A percentile compares a stretch with the other conserved stretches of the same genome.
Conservation (phyloP, 2,888 invertebrate genomes). For the Hoplodrina blanda region DNA sequence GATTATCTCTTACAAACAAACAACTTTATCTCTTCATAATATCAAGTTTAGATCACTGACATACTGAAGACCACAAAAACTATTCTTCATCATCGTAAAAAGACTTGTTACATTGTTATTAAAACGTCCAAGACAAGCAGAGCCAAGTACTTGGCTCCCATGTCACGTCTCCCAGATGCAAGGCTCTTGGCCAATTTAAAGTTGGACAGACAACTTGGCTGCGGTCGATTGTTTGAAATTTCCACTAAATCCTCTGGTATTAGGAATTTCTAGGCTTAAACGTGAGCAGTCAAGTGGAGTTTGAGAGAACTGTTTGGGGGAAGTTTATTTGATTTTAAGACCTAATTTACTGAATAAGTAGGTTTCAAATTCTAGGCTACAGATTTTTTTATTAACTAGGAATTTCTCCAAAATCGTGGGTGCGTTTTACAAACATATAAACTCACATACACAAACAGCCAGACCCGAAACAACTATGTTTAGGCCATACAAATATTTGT, state of each 20-base stretch:
- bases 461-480: too few species aligned
- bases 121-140: slow-evolving; percentile 21
- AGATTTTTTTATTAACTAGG: too few species aligned
- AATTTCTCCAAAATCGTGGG: too few species aligned
- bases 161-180: slow-evolving; percentile 59
- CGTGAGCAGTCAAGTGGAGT: slow-evolving; percentile 12
- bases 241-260: slow-evolving; percentile 34
- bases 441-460: too few species aligned
- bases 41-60: too few species aligned
- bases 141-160: slow-evolving; percentile 37
- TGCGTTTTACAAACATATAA: too few species aligned
- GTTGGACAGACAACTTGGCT: slow-evolving; percentile 64
- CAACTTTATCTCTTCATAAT: background rate
- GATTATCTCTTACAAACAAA: background rate
- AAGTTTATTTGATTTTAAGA: background rate
- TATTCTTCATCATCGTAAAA: background rate
- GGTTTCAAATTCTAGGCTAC: too few species aligned
- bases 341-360: background rate
- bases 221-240: slow-evolving; percentile 53
- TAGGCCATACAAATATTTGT: background rate
- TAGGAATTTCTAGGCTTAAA: slow-evolving; percentile 35
- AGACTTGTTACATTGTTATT: slow-evolving; percentile 2
- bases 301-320: slow-evolving; percentile 7
- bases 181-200: slow-evolving; percentile 79
- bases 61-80: background rate